phyloP scores from a whole-genome alignment of 1,140 invertebrate species.

The Brachionus plicatilis region DNA sequence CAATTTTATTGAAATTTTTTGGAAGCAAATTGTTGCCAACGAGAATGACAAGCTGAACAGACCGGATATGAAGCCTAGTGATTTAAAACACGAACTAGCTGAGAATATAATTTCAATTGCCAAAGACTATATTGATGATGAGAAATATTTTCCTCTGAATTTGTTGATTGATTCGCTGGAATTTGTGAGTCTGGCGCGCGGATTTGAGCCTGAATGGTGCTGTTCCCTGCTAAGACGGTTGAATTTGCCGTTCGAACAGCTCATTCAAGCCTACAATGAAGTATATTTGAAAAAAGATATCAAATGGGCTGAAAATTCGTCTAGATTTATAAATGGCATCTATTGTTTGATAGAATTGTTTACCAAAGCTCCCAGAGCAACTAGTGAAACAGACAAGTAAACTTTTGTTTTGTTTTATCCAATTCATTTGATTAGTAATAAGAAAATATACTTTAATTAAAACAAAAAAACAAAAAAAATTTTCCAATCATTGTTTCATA shows the following conservation, averaged over 20 bases:
- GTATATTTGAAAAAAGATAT: slow-evolving; percentile 4
- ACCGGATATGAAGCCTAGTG: not conserved
- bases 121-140: slow-evolving; percentile 39
- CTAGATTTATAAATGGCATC: slow-evolving; percentile 3
- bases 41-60: not conserved
- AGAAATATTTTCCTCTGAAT: slow-evolving; percentile 35
- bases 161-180: slow-evolving; percentile 24
- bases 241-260: slow-evolving; percentile 1
- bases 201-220: slow-evolving; percentile 36
- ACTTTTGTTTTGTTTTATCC: not conserved
- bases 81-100: slow-evolving; percentile 3
- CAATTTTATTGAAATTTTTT: not conserved
- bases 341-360: slow-evolving; percentile 29
- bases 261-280: slow-evolving; percentile 15
- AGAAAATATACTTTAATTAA: not conserved
- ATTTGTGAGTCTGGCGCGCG: slow-evolving; percentile 15
- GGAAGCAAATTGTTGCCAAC: slow-evolving; percentile 40
- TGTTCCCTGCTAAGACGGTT: not conserved
- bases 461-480: not conserved
- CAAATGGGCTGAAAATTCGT: slow-evolving; percentile 39
- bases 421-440: not conserved
- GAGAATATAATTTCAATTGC: slow-evolving; percentile 2
- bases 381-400: slow-evolving; percentile 35
- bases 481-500: no score
- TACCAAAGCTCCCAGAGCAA: slow-evolving; percentile 28